Evolutionary conservation across 2,797 vertebrate genomes (phyloP).

Genomic region (Danio kyathit): DNA sequence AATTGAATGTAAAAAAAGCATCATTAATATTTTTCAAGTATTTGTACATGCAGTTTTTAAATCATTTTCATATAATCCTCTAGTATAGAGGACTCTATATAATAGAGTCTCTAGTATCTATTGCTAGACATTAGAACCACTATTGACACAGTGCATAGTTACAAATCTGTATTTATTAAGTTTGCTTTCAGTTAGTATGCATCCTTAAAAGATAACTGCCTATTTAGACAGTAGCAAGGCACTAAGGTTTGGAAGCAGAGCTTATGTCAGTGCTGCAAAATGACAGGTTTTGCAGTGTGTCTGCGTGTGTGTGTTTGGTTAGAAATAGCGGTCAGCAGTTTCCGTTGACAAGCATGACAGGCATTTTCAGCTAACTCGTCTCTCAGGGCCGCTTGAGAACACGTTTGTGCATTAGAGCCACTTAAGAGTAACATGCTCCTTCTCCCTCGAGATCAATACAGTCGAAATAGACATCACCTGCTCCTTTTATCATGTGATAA

Average conservation of each 20-base stretch:
- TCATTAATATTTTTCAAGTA: too few relatives aligned
- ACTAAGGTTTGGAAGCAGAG: background rate
- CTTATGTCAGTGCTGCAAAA: background rate
- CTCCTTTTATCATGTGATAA: conserved; percentile 39
- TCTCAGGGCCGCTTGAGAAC: conserved; percentile 39
- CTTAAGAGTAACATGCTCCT: conserved; percentile 33
- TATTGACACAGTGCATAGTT: background rate
- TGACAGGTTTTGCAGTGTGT: background rate
- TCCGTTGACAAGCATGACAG: conserved; percentile 9
- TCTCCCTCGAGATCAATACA: conserved; percentile 38
- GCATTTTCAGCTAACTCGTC: conserved; percentile 12
- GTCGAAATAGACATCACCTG: conserved; percentile 28
- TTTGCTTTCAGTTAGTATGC: background rate
- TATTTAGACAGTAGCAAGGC: background rate
- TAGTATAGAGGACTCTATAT: too few relatives aligned
- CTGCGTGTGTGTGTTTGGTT: background rate
- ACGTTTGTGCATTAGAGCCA: conserved; percentile 31
- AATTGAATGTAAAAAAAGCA: too few relatives aligned
- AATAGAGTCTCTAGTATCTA: too few relatives aligned
- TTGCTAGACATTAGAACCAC: background rate
- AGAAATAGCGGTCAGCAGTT: conserved; percentile 42
- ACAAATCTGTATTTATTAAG: background rate
- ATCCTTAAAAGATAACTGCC: background rate
- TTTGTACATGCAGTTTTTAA: too few relatives aligned
- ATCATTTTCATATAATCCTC: too few relatives aligned